A percentile compares a stretch with the other conserved stretches of the same genome.
These are phyloP conservation scores for Caerostris extrusa DNA, from an alignment of 1,140 invertebrate genomes.

Conservation along the genomic window DNA sequence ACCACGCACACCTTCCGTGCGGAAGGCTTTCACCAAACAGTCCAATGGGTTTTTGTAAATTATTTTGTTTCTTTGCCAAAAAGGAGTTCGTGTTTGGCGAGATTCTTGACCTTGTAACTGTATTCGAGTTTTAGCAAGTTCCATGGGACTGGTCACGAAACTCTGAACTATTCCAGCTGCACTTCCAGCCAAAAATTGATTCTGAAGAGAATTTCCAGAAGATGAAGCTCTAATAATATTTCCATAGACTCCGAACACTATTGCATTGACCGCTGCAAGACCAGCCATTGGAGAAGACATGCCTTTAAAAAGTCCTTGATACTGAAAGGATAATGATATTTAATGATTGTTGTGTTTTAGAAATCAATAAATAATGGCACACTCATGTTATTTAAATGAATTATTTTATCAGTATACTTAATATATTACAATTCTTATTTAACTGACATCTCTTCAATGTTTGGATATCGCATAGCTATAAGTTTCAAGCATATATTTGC, in stretches of 20 bases:
- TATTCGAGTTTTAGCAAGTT: conserved; percentile 92
- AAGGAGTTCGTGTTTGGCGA: conserved; percentile 1
- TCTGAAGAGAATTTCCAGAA: conserved; percentile 83
- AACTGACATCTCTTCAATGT: no score
- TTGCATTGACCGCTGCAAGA: conserved; percentile 92
- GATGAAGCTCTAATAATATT: conserved; percentile 86
- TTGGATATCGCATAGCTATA: no score
- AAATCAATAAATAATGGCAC: neutral
- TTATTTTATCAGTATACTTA: no score
- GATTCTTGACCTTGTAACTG: conserved; percentile 84
- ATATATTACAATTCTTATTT: no score
- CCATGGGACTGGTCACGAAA: conserved; percentile 91
- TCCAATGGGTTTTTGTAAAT: conserved; percentile 84
- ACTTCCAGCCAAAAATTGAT: conserved; percentile 88
- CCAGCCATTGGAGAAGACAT: conserved; percentile 93
- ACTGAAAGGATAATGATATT: conserved; percentile 80
- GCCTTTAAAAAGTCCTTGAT: conserved; percentile 89
- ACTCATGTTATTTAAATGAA: neutral
- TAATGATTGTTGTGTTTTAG: neutral
- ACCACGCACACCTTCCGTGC: conserved; percentile 86
- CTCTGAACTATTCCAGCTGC: conserved; percentile 86
- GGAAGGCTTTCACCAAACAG: conserved; percentile 86
- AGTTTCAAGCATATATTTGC: no score
- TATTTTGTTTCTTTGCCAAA: conserved; percentile 68
- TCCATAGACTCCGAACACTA: conserved; percentile 95